Evolutionary conservation across 2,113 vertebrate genomes (phyloP), one percentile per base, ranked within the genome.

Genomic region (Mastomys coucha): DNA sequence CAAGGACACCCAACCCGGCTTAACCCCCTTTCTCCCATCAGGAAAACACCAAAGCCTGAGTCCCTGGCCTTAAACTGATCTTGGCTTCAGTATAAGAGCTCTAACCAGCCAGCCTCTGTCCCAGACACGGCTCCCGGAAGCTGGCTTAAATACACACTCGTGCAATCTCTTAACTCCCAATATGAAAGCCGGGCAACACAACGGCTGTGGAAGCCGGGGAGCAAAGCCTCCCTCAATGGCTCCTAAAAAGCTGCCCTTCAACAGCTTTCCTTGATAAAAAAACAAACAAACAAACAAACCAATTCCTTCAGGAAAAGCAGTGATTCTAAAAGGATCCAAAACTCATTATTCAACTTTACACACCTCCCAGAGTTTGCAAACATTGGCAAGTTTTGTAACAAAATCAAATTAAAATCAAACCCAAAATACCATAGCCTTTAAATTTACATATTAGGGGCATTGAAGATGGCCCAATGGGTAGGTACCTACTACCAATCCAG

Each of bases 11-110:
- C 84, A 91, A 33, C 75, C 89, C 76, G 36, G 78, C 36, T 82
- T 90, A 89, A 91, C 89, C 95, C 77, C 80, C 85, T 94, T 96
- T 95, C 86, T 94, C 93, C 96, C 91, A 92, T n/a, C n/a, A 89
- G 85, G 65, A 91, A 93, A 95, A 96, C 67, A 91, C 80, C 67
- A 17, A 91, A 96, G 93, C 51, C 91, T 22, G 77, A 96, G 63
- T 94, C 92, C 75, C 58, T 94, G 93, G 88, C 42, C 90, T 72
- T 72, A 77, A 81, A 73, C 73, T 75, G 84, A 77, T 96, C 88
- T 89, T 91, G 81, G 95, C 86, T 97, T 88, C 90, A 49, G 93
- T 31, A 89, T 91, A 26, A 88, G 70, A 42, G 90, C 70, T 42
- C 36, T 73, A 92, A 97, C 31, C 2, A 3, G 88, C 82, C 42